These are phyloP conservation scores for Lepidochitona cinerea DNA, from an alignment of 2,888 invertebrate species.

Conservation along the genomic window DNA sequence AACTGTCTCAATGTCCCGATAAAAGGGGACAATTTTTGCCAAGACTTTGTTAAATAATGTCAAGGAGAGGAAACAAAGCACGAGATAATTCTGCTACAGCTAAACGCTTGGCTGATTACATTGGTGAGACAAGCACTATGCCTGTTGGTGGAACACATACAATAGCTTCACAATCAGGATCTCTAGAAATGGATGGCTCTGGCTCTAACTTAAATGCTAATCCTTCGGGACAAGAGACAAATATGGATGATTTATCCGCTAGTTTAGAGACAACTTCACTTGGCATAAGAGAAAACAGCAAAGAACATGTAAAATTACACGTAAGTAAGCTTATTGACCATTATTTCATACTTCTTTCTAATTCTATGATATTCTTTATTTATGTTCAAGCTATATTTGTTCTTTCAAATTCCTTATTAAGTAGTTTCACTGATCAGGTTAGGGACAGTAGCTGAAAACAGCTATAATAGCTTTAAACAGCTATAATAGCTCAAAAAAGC, in stretches of 20 bases:
- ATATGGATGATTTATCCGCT: not conserved
- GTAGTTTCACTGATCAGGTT: too few species aligned
- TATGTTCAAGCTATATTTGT: too few species aligned
- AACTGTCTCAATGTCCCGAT: too few species aligned
- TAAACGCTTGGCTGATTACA: conserved; percentile 43
- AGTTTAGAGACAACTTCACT: not conserved
- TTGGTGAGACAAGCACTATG: conserved; percentile 36
- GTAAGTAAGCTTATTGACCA: too few species aligned
- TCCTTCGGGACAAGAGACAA: conserved; percentile 3
- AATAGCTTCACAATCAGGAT: conserved; percentile 29
- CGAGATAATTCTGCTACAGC: conserved; percentile 26
- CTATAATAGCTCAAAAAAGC: too few species aligned
- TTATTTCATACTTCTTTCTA: too few species aligned
- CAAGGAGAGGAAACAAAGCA: conserved; percentile 21
- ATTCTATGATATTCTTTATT: too few species aligned
- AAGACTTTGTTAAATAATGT: conserved; percentile 18
- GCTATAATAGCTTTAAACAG: too few species aligned
- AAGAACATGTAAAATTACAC: not conserved
- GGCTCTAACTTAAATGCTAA: not conserved
- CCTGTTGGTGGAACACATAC: conserved; percentile 37
- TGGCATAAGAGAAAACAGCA: not conserved
- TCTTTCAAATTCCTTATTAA: too few species aligned
- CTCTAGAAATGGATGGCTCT: conserved; percentile 34
- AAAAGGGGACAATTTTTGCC: too few species aligned
- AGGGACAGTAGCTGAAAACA: too few species aligned